Evolutionary conservation across 2,113 vertebrate species (phyloP).

Genomic region (Calidris pugnax): DNA sequence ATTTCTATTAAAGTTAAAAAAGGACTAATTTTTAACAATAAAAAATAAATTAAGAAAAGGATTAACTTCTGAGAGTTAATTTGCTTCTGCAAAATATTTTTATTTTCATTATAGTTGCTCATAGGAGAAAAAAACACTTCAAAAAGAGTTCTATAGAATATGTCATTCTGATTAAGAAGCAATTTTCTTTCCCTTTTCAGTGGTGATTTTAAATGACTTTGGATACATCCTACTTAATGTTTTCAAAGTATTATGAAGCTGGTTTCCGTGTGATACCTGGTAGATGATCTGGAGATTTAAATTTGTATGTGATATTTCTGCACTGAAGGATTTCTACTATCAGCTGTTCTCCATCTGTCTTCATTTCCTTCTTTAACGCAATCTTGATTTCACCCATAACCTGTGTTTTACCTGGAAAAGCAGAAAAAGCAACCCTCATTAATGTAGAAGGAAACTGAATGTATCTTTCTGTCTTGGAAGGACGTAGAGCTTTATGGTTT

Average conservation of each 20-base stretch:
- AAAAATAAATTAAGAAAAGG: background rate
- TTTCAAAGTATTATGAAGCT: background rate
- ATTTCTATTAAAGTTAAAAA: background rate
- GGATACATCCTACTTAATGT: background rate
- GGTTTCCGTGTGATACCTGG: conserved; percentile 82
- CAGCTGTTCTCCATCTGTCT: conserved; percentile 97
- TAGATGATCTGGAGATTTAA: conserved; percentile 98
- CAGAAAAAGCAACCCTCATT: conserved; percentile 3
- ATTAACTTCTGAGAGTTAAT: background rate
- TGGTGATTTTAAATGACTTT: background rate
- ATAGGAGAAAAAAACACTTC: background rate
- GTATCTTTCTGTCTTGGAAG: background rate
- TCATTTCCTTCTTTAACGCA: conserved; percentile 97
- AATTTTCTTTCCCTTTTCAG: background rate
- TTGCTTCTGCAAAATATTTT: background rate
- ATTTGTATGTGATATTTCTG: conserved; percentile 99
- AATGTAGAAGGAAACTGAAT: background rate
- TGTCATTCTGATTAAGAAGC: background rate
- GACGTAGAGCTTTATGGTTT: background rate
- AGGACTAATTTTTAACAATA: background rate
- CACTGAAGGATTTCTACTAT: conserved; percentile 97
- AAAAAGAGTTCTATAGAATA: background rate
- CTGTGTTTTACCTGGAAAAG: conserved; percentile 87
- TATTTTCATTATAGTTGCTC: background rate
- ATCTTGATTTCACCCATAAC: conserved; percentile 99